Base-by-base conservation (phyloP, 53 echinoderm and acorn worm species). In the Henricia sp. region DNA sequence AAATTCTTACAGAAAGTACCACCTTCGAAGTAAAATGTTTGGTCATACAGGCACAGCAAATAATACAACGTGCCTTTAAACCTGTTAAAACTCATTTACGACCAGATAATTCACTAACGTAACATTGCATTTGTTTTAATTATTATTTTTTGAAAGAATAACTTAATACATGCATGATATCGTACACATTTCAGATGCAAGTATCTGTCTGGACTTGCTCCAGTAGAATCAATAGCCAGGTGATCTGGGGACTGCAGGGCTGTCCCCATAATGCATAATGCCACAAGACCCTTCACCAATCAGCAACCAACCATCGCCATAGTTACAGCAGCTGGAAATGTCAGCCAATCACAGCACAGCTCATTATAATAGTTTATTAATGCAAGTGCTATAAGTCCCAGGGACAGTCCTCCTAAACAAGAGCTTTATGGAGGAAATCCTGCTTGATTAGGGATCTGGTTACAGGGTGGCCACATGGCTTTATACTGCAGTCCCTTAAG, bases 321-420 rank as follows among this genome's bases (percentile, higher is more conserved):
- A 20, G 80, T 50, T 63, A 80, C 80, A 80, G 64, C 35, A 4
- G n/a, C 64, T 20, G 64, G 28, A 80, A 43, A 62, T 80, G 80
- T 80, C 80, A 26, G 42, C 80, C 80, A 46, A 80, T 80, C 44
- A 41, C 27, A 48, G 80, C 34, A 26, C 35, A 28, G 55, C 33
- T 0, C 12, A 36, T 57, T 42, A 27, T 59, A 41, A 59, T 59
- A 73, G 33, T 23, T 58, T 77, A 39, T 59, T 44, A 0, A 20
- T 19, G 24, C 37, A 50, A n/a, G n/a, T n/a, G n/a, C n/a, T n/a
- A n/a, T 39, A 55, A 10, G 37, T 60, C 60, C 57, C 77, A 77
- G 77, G 77, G 77, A 43, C 29, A 23, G 25, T n/a, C n/a, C n/a
- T n/a, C n/a, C n/a, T n/a, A n/a, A n/a, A n/a, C n/a, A n/a, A n/a